Evolutionary conservation across 1,140 invertebrate species (phyloP).

Genomic region (Neelides sp.): DNA sequence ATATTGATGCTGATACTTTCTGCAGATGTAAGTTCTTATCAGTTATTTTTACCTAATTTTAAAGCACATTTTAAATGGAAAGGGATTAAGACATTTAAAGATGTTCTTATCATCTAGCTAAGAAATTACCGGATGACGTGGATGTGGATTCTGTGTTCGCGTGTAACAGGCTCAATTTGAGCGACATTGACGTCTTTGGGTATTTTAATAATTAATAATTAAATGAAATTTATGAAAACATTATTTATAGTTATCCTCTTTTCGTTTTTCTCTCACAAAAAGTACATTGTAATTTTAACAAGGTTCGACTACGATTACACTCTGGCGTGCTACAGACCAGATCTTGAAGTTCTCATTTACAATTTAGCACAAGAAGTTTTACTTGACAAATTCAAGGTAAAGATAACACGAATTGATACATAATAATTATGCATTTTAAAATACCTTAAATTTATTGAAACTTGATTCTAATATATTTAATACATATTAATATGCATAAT

Average conservation of each 20-base stretch:
- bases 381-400: constrained; percentile 76
- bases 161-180: constrained; percentile 88
- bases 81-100: neutral
- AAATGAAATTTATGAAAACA: no score
- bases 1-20: constrained; percentile 23
- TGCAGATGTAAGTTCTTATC: constrained; percentile 22
- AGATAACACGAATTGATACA: no score
- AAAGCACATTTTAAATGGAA: neutral
- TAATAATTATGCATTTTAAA: no score
- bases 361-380: constrained; percentile 75
- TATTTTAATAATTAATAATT: no score
- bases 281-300: no score
- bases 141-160: constrained; percentile 78
- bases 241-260: no score
- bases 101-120: constrained; percentile 45
- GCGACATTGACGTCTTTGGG: constrained; percentile 86
- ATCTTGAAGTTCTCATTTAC: constrained; percentile 82
- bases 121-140: constrained; percentile 74
- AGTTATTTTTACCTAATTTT: neutral
- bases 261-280: no score
- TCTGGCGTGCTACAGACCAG: constrained; percentile 83
- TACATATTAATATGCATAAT: no score
- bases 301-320: constrained; percentile 99
- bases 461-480: constrained; percentile 17
- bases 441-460: no score